Conservation (phyloP, 2,113 vertebrate species). For the Haplochromis burtoni region DNA sequence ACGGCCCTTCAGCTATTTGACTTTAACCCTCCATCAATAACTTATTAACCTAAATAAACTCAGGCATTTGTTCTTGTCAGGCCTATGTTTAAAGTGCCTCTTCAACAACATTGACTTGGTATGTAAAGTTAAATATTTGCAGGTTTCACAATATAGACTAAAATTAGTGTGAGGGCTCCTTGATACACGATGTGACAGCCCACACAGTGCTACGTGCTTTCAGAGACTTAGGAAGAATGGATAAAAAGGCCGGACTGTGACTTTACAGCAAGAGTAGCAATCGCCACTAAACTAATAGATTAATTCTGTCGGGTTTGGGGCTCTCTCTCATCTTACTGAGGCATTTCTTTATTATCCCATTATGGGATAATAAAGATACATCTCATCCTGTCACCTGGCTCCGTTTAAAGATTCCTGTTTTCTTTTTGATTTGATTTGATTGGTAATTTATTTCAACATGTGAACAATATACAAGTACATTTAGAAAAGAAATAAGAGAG, state of each 20-base stretch:
- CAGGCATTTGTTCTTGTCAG: not conserved
- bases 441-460: no score
- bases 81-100: not conserved
- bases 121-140: constrained; percentile 2
- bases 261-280: not conserved
- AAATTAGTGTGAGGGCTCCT: not conserved
- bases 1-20: not conserved
- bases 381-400: not conserved
- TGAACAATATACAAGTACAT: no score
- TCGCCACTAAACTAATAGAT: not conserved
- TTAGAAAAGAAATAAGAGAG: no score
- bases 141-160: not conserved
- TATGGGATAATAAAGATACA: not conserved
- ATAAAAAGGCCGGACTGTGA: not conserved
- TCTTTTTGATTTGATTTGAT: no score
- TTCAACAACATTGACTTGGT: not conserved
- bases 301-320: not conserved
- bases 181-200: not conserved
- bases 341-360: not conserved
- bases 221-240: not conserved
- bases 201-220: not conserved
- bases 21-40: not conserved
- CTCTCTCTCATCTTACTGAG: not conserved
- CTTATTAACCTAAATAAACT: not conserved
- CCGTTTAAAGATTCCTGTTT: not conserved